Base-by-base conservation (phyloP, 2,888 invertebrate genomes). In the Branchipolynoe longqiensis region DNA sequence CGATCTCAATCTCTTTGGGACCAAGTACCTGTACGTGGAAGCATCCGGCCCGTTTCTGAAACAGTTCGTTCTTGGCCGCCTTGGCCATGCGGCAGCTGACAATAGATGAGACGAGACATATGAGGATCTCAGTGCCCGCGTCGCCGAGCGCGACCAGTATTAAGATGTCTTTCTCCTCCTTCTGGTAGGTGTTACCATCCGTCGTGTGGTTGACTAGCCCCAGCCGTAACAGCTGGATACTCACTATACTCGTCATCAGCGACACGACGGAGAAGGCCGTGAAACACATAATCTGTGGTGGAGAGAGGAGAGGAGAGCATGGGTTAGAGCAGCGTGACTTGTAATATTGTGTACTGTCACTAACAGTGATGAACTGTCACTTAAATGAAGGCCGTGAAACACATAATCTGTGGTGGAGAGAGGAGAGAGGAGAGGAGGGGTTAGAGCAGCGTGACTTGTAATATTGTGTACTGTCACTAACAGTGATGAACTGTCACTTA, bases 201-300 rank as follows among this genome's bases (percentile, higher is more conserved):
- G 93, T 93, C 22, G 94, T 93, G 87, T 94, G 93, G 88, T 93
- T 94, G 40, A 94, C 93, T 64, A 94, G 90, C 3, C 94, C 94
- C n/a, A 94, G 91, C n/a, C 94, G 89, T 81, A 94, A 90, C 74
- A 94, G 91, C 89, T 94, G 94, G 74, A 94, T 94, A 88, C 93
- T 93, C 84, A 94, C 93, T 36, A 94, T 91, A 0, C 92, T 92
- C 25, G 93, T 92, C 38, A 94, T 93, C 90, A 94, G 89, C 62
- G 94, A 94, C 28, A 94, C 93, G 81, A 93, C 91, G 33, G 93
- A 92, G 86, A 93, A 93, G 4, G 94, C 94, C 22, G 93, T 93
- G 89, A 93, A 94, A 85, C 93, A 93, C 92, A 94, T 92, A 82
- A 94, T 94, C 94, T 94, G 92, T 62, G 62, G 25, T 25, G 62